A percentile compares a stretch with the other conserved stretches of the same genome.
Conservation (phyloP, 2,888 invertebrate species). For the Trichogramma evanescens region DNA sequence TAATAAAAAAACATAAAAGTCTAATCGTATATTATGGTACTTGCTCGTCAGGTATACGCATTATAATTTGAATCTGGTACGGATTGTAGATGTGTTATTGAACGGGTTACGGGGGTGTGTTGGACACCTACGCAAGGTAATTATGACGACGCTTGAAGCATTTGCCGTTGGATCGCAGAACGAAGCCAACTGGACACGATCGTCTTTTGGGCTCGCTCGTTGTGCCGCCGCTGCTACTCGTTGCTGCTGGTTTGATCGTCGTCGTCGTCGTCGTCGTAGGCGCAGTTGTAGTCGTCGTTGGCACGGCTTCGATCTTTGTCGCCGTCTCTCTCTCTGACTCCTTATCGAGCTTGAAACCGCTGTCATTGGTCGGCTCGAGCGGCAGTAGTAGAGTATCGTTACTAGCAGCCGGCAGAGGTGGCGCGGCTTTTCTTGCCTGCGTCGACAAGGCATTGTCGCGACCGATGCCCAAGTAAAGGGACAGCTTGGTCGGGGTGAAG, state of each 20-base stretch:
- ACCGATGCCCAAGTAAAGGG: no score
- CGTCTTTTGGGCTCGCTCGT: conserved; percentile 21
- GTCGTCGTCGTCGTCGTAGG: not conserved
- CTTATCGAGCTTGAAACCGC: no score
- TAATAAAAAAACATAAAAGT: not conserved
- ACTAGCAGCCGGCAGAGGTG: no score
- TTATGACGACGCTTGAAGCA: conserved; percentile 39
- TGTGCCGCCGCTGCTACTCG: not conserved
- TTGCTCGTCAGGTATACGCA: no score
- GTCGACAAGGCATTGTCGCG: no score
- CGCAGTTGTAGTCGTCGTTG: not conserved
- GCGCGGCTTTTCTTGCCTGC: no score
- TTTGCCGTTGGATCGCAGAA: conserved; percentile 37
- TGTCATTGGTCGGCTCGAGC: not conserved
- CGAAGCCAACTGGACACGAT: conserved; percentile 35
- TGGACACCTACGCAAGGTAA: conserved; percentile 36
- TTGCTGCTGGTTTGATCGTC: not conserved
- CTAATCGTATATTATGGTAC: no score
- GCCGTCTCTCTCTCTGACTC: no score
- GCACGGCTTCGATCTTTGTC: no score
- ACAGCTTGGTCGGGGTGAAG: no score
- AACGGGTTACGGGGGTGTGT: not conserved
- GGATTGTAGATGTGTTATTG: not conserved
- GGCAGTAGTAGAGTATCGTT: not conserved
- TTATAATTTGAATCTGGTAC: not conserved